Percentiles rank a stretch among this genome's conserved stretches.
Evolutionary conservation across 2,888 invertebrate species (phyloP).

Genomic region (Lycaena phlaeas): DNA sequence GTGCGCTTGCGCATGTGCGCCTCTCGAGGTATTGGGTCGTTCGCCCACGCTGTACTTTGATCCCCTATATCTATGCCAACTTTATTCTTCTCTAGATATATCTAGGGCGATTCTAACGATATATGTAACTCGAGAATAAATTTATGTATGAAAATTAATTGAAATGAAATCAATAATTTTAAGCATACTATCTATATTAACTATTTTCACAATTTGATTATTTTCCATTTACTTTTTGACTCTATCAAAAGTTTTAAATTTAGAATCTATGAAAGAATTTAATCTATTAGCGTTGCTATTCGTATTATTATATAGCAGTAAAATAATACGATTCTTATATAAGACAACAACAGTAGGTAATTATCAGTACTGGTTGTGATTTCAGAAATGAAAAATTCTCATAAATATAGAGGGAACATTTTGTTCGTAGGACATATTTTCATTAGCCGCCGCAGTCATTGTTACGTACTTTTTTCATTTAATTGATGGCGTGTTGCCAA

Average conservation of each 20-base stretch:
- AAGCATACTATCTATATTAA: too few relatives aligned
- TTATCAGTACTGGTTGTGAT: too few relatives aligned
- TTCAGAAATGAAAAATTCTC: background rate
- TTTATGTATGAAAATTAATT: conserved; percentile 14
- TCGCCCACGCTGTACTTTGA: conserved; percentile 70
- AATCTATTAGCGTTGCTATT: too few relatives aligned
- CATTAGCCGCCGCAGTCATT: conserved; percentile 11
- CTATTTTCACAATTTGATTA: too few relatives aligned
- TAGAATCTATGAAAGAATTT: too few relatives aligned
- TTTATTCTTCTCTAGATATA: conserved; percentile 60
- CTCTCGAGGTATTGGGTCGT: conserved; percentile 62
- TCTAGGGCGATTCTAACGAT: conserved; percentile 48
- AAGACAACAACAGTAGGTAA: too few relatives aligned
- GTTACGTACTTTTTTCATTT: conserved; percentile 16
- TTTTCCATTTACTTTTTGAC: too few relatives aligned
- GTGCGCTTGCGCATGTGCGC: conserved; percentile 49
- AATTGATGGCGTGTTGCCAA: conserved; percentile 25
- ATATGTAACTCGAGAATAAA: conserved; percentile 19
- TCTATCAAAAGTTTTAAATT: too few relatives aligned
- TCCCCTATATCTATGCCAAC: conserved; percentile 67
- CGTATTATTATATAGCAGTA: too few relatives aligned
- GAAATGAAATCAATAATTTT: conserved; percentile 7
- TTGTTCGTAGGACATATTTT: conserved; percentile 10
- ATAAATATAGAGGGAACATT: background rate
- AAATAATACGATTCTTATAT: too few relatives aligned